Conservation (phyloP, 2,797 vertebrate species). For the Emys orbicularis region DNA sequence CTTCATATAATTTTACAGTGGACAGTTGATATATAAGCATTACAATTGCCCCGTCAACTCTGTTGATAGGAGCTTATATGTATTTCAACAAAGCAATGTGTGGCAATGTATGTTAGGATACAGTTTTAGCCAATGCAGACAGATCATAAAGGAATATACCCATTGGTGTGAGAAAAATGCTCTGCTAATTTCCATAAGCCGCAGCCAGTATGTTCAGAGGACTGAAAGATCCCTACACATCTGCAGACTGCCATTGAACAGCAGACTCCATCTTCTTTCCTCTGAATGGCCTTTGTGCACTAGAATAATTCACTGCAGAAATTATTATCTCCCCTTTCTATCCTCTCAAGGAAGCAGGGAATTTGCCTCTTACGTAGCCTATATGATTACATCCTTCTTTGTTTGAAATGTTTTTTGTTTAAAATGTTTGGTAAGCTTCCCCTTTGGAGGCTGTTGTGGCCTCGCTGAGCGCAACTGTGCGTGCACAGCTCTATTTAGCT, state of each 20-base stretch:
- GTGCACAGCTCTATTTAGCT: not conserved
- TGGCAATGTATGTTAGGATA: conserved; percentile 22
- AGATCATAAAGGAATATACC: conserved; percentile 51
- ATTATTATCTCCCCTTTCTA: not conserved
- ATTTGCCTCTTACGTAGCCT: not conserved
- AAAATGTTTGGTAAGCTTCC: not conserved
- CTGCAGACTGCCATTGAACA: not conserved
- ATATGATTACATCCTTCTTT: not conserved
- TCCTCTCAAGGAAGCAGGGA: not conserved
- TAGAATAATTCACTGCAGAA: not conserved
- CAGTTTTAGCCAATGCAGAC: conserved; percentile 15
- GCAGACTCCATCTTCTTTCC: not conserved
- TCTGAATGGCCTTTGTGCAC: not conserved
- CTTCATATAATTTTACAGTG: conserved; percentile 57
- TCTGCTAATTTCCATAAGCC: conserved; percentile 65
- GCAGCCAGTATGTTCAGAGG: conserved; percentile 32
- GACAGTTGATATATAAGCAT: conserved; percentile 46
- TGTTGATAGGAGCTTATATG: conserved; percentile 62
- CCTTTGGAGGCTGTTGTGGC: not conserved
- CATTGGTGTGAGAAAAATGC: conserved; percentile 47
- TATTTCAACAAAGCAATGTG: conserved; percentile 16
- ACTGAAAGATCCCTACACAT: conserved; percentile 2
- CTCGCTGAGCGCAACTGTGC: not conserved
- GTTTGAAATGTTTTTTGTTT: not conserved
- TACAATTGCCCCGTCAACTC: conserved; percentile 53